Percentiles rank a stretch among this genome's conserved stretches.
These are phyloP conservation scores for Myotis yumanensis DNA, from an alignment of 2,113 vertebrate species.

Conservation along the genomic window DNA sequence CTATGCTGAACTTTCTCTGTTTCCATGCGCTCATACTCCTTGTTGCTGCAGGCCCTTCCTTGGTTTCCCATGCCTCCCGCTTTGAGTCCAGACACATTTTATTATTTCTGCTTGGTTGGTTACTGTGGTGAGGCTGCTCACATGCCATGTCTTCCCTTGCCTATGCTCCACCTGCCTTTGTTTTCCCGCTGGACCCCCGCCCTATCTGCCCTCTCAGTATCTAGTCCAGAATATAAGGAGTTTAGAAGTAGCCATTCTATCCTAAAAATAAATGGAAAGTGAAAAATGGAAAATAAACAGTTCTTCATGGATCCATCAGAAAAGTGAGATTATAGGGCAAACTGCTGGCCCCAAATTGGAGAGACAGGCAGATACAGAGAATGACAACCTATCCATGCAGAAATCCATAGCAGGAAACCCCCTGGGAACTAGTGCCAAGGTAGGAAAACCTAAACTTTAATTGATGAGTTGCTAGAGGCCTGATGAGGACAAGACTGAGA, in stretches of 20 bases:
- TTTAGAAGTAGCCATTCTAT: neutral
- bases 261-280: neutral
- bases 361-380: neutral
- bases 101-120: no score
- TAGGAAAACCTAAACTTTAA: neutral
- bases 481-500: neutral
- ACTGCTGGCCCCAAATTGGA: neutral
- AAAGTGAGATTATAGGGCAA: neutral
- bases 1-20: no score
- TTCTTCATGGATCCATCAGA: neutral
- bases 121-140: no score
- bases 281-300: slow-evolving; percentile 5
- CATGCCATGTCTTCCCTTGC: no score
- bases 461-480: neutral
- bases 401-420: neutral
- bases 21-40: no score
- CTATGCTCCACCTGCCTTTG: no score
- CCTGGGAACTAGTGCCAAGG: neutral
- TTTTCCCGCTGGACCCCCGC: no score
- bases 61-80: no score
- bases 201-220: neutral
- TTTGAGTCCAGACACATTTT: no score
- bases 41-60: no score
- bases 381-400: neutral
- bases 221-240: neutral